These are phyloP conservation scores for Scolopax bukidnonensis DNA, from an alignment of 2,797 vertebrate genomes.

Conservation along the genomic window DNA sequence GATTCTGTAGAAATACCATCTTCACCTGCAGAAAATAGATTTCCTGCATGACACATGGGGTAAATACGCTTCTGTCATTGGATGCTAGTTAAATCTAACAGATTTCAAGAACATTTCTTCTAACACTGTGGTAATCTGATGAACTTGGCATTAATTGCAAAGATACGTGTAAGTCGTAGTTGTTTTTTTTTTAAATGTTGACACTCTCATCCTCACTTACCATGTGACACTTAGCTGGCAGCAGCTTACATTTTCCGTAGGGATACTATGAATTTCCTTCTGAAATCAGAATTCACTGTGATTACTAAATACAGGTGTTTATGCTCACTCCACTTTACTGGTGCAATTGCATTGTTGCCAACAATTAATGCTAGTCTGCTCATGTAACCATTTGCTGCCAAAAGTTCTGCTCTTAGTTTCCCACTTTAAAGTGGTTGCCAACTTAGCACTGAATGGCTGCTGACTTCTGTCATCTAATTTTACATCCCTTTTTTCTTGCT, in stretches of 20 bases:
- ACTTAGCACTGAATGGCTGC: background rate
- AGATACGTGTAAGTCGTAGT: background rate
- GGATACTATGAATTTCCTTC: background rate
- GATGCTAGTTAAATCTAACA: background rate
- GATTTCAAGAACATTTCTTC: background rate
- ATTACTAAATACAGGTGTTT: background rate
- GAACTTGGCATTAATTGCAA: background rate
- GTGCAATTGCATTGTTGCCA: background rate
- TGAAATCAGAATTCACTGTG: background rate
- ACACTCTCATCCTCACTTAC: background rate
- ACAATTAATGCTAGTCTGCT: background rate
- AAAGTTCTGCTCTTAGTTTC: background rate
- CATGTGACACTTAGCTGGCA: background rate
- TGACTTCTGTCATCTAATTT: background rate
- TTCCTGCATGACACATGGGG: background rate
- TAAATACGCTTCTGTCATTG: background rate
- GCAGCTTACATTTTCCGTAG: background rate
- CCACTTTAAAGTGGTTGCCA: background rate
- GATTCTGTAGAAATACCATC: background rate
- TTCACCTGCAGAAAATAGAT: background rate
- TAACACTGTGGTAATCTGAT: fast-evolving
- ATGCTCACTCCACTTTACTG: background rate
- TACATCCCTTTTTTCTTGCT: background rate
- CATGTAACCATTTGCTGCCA: background rate
- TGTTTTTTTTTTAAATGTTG: background rate